A percentile compares a stretch with the other conserved stretches of the same genome.
phyloP scores from a whole-genome alignment of 2,888 invertebrate species.

The Drosophila colorata region DNA sequence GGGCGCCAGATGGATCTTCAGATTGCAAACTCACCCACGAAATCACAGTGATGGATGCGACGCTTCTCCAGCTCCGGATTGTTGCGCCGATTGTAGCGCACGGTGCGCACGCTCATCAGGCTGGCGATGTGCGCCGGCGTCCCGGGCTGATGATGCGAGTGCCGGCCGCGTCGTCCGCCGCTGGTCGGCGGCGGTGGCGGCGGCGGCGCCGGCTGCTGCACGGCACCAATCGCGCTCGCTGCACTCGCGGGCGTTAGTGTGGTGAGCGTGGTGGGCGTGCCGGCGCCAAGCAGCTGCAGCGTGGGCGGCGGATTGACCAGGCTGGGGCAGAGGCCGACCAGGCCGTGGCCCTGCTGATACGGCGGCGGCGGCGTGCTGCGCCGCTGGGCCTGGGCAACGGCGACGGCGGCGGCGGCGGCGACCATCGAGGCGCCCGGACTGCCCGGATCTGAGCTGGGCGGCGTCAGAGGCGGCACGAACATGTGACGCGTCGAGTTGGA shows the following conservation, averaged over 20 bases:
- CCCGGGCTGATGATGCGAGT: conserved; percentile 75
- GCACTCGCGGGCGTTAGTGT: conserved; percentile 70
- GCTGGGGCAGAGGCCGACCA: conserved; percentile 80
- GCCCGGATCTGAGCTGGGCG: conserved; percentile 95
- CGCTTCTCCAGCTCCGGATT: conserved; percentile 98
- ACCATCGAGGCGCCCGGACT: conserved; percentile 91
- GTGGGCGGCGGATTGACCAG: conserved; percentile 72
- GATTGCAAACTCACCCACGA: conserved; percentile 90
- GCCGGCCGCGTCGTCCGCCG: conserved; percentile 63
- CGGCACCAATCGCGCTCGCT: conserved; percentile 24
- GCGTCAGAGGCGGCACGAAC: conserved; percentile 94
- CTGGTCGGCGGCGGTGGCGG: conserved; percentile 41
- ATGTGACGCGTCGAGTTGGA: conserved; percentile 87
- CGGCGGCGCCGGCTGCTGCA: conserved; percentile 27
- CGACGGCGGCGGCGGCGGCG: conserved; percentile 86
- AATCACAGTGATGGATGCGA: conserved; percentile 98
- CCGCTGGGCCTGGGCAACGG: conserved; percentile 77
- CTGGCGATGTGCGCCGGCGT: conserved; percentile 83
- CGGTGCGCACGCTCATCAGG: conserved; percentile 84
- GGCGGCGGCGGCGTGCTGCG: conserved; percentile 83
- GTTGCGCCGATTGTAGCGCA: conserved; percentile 96
- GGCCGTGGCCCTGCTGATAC: conserved; percentile 81
- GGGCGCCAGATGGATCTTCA: conserved; percentile 4
- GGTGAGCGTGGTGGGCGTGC: conserved; percentile 68
- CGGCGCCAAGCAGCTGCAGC: conserved; percentile 56